A percentile compares a stretch with the other conserved stretches of the same genome.
Conservation (phyloP, 2,113 vertebrate genomes). For the Tachycineta bicolor region DNA sequence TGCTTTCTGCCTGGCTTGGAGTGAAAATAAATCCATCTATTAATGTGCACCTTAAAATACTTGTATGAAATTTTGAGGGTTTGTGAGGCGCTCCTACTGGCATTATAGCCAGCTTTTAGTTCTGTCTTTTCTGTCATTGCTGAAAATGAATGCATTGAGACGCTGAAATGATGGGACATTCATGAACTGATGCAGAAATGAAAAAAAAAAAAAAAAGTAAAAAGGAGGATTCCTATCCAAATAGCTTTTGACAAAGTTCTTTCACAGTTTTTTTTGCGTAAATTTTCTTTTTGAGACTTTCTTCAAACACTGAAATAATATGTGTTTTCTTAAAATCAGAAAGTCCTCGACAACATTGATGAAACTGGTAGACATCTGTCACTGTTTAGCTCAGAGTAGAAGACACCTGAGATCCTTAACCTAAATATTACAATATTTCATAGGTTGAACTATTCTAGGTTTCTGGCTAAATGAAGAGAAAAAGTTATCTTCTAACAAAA, state of each 20-base stretch:
- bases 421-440: neutral
- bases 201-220: neutral
- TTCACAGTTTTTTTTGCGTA: neutral
- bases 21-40: neutral
- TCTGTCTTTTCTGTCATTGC: neutral
- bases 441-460: neutral
- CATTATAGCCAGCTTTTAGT: neutral
- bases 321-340: neutral
- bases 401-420: rapidly evolving
- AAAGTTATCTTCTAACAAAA: neutral
- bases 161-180: rapidly evolving
- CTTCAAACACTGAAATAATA: neutral
- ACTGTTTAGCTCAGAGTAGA: neutral
- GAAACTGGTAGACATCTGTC: neutral
- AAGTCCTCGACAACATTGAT: neutral
- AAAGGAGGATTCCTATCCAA: neutral
- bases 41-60: neutral
- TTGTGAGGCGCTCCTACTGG: neutral
- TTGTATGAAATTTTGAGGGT: rapidly evolving
- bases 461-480: neutral
- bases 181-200: neutral
- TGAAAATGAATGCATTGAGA: neutral
- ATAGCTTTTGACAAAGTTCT: neutral
- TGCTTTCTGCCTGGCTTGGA: neutral
- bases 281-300: neutral